phyloP scores from a whole-genome alignment of 2,113 vertebrate genomes.

The Bothrops jararaca region DNA sequence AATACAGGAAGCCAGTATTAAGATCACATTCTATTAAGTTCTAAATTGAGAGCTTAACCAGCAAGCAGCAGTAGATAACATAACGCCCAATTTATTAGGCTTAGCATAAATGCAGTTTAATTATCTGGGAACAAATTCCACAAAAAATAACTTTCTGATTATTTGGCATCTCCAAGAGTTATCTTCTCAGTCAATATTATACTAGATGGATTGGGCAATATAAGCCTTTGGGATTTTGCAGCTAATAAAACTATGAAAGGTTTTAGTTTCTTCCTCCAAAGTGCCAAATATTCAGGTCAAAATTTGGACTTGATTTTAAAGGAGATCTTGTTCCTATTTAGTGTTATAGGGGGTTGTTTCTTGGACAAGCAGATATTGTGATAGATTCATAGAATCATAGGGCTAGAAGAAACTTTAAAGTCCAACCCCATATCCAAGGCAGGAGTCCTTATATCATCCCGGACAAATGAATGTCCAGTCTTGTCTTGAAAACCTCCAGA shows the following conservation, averaged over 20 bases:
- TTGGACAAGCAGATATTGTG: not conserved
- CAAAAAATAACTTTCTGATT: not conserved
- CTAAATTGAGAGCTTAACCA: not conserved
- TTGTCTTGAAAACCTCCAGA: no score
- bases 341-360: not conserved
- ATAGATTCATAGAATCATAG: no score
- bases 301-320: not conserved
- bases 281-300: not conserved
- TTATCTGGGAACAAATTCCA: not conserved
- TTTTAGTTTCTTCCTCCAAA: not conserved
- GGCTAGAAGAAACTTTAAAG: no score
- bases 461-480: no score
- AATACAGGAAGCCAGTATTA: not conserved
- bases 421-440: no score
- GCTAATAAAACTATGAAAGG: not conserved
- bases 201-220: not conserved
- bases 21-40: not conserved
- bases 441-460: no score
- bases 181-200: not conserved
- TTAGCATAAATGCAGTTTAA: not conserved
- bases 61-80: not conserved
- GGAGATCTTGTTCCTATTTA: not conserved
- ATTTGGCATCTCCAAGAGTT: not conserved
- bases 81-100: not conserved
- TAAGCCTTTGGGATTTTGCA: not conserved